A percentile compares a stretch with the other conserved stretches of the same genome.
phyloP scores from a whole-genome alignment of 2,113 vertebrate genomes.

The Laticauda colubrina region DNA sequence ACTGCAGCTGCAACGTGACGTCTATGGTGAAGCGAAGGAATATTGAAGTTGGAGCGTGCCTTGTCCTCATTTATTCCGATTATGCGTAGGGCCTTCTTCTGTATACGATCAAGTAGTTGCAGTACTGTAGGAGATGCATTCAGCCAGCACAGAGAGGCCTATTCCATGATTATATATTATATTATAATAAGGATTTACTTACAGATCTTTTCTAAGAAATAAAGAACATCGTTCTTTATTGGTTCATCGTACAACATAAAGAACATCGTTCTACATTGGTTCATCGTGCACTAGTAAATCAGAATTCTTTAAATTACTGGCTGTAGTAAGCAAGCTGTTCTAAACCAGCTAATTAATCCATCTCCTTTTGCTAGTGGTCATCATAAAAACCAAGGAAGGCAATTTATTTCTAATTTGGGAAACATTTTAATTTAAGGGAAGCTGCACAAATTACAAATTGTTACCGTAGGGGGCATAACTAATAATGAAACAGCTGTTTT shows the following conservation, averaged over 20 bases:
- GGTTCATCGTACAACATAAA: not conserved
- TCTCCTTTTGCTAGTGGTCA: not conserved
- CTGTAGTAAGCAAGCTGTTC: not conserved
- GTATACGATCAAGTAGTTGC: too few species aligned
- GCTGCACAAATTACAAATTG: not conserved
- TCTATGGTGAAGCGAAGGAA: too few species aligned
- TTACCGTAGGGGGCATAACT: not conserved
- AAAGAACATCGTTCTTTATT: not conserved
- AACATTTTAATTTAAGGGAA: not conserved
- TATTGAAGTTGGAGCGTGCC: too few species aligned
- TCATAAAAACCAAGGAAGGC: not conserved
- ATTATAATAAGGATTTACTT: not conserved
- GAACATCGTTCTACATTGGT: not conserved
- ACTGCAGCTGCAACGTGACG: too few species aligned
- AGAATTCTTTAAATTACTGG: not conserved
- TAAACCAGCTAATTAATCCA: not conserved
- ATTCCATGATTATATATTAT: too few species aligned
- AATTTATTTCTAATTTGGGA: not conserved
- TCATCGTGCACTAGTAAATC: not conserved
- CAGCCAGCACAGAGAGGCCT: too few species aligned
- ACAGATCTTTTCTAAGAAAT: not conserved
- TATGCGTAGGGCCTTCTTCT: too few species aligned
- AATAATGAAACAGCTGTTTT: not conserved
- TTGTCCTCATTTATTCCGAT: too few species aligned
- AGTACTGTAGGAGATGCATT: too few species aligned